Base-by-base conservation (phyloP, 2,888 invertebrate genomes). In the Tetanocera ferruginea region DNA sequence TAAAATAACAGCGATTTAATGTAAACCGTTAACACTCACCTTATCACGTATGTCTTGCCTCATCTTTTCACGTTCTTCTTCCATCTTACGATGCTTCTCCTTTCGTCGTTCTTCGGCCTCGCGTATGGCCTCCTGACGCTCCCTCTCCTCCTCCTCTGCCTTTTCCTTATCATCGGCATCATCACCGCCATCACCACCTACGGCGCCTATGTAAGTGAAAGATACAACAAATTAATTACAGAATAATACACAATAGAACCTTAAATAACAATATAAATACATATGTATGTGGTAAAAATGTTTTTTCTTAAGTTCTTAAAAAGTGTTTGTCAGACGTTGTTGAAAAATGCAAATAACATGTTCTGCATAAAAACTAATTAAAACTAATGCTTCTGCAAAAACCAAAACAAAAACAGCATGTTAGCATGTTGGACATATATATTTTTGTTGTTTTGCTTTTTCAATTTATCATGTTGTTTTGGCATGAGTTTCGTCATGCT, bases 71-170 rank as follows among this genome's bases (percentile, higher is more conserved):
- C 99, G 92, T 91, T 99, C 99, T 89, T 97, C 98, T 91, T 99
- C 99, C 98, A 99, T 98, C 92, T 98, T 98, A 89, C 98, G 94
- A 91, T 99, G 99, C 91, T 99, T 99, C 92, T 99, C 99, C 93
- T 98, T 98, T 91, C 99, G 94, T 87, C 98, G 93, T 85, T 99
- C 98, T 91, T 99, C 99, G 79, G 98, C 98, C 91, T 99, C 99
- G 85, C 95, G 93, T 91, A 99, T 97, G 87, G 98, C 99, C 91
- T 99, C 99, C 91, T 97, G 95, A 88, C 99, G 94, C 90, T 99
- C 99, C 89, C 98, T 95, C 93, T 98, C 98, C 88, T 97, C 97
- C 91, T 98, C 98, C 91, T 98, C 98, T 91, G 98, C 97, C 94
- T 97, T 97, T 92, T 97, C 98, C 93, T 97, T 97, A 91, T 98